Evolutionary conservation across 1,140 invertebrate species (phyloP), one percentile per base, ranked within the genome.

Genomic region (Macrostomum lignano): DNA sequence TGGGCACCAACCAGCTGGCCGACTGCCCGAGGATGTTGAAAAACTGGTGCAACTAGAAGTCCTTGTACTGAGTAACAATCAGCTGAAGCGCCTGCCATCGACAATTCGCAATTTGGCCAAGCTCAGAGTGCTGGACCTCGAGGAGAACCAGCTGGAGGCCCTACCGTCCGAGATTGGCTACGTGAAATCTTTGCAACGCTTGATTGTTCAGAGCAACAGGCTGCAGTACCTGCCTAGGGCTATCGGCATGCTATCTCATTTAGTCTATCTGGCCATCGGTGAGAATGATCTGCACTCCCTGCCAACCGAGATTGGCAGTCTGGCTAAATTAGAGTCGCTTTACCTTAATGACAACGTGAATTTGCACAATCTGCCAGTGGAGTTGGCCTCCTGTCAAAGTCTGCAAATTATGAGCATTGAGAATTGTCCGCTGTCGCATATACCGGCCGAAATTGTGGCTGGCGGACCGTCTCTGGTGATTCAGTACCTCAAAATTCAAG

Each of bases 361-460:
- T 52, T 62, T 96, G 40, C 78, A 86, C 56, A 82, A 77, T 62
- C 63, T 96, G 40, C 91, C 91, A 21, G 93, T 86, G 60, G 91
- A 96, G 52, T 52, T 98, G 42, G 88, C 84, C 13, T 65, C 94
- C 9, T 98, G 91, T 63, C 71, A 73, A 34, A 88, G 81, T 49
- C 64, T 98, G 32, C 81, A 86, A 63, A 93, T 96, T 46, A 91
- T 98, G 74, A 88, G 81, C 46, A 94, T 98, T 60, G 91, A 98
- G 55, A 93, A 94, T 61, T 98, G 91, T 64, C 88, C 86, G 23
- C 58, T 98, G 29, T 76, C 74, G 39, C 77, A 88, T 48, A 86
- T 98, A 49, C 86, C 91, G 28, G 65, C 72, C 6, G 91, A 98
- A 56, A 82, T 88, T 43, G 78, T 88, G 1, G 70, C 69, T 21